These are phyloP conservation scores for Drosophila ananassae DNA, from an alignment of 1,140 invertebrate genomes.

Conservation along the genomic window DNA sequence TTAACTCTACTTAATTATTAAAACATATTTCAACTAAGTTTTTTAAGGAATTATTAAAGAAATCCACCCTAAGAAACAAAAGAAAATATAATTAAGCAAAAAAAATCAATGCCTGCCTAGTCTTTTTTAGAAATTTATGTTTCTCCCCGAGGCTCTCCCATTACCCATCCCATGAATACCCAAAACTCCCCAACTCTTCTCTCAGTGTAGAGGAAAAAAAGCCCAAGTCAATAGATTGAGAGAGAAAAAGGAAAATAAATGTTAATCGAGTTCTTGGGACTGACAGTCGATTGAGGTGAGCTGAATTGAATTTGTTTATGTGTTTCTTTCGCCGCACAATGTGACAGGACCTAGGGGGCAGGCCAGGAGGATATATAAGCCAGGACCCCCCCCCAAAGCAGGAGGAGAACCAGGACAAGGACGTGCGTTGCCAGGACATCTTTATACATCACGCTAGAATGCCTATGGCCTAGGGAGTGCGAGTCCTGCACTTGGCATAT, in stretches of 20 bases:
- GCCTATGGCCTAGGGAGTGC: constrained; percentile 12
- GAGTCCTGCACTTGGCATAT: constrained; percentile 49
- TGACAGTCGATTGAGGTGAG: constrained; percentile 45
- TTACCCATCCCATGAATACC: too few relatives aligned
- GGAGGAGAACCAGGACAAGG: background rate
- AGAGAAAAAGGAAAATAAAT: constrained; percentile 28
- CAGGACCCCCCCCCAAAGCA: background rate
- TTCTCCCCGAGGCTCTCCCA: too few relatives aligned
- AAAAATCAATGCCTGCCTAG: too few relatives aligned
- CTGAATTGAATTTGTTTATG: constrained; percentile 29
- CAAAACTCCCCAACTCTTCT: background rate
- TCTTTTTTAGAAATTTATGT: background rate
- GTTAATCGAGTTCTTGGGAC: constrained; percentile 43
- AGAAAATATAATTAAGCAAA: too few relatives aligned
- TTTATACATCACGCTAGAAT: background rate
- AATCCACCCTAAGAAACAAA: too few relatives aligned
- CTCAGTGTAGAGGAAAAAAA: background rate
- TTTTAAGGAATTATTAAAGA: too few relatives aligned
- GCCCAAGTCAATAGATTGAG: background rate
- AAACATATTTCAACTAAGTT: too few relatives aligned
- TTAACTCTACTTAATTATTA: too few relatives aligned
- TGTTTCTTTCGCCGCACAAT: background rate
- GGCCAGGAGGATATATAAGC: background rate
- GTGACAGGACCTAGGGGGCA: background rate
- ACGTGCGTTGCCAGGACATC: background rate